Evolutionary conservation across 1,140 invertebrate genomes (phyloP).

Genomic region (Drosophila nigromelanica): DNA sequence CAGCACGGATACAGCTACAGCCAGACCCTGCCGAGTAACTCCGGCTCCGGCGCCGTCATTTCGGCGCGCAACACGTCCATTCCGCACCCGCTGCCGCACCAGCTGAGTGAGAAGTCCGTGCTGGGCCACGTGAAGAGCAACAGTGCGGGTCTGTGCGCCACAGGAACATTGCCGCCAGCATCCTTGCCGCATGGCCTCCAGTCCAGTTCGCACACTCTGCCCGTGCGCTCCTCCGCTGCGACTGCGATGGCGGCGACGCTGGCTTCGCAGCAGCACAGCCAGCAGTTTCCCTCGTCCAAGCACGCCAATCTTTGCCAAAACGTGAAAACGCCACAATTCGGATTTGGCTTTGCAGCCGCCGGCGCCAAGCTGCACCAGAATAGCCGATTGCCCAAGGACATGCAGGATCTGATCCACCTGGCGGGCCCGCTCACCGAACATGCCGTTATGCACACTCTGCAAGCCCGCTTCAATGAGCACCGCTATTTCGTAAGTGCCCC

Average conservation of each 20-base stretch:
- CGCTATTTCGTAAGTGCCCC: slow-evolving; percentile 93
- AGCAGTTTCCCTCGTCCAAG: slow-evolving; percentile 60
- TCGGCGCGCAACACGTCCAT: slow-evolving; percentile 81
- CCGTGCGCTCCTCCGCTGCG: slow-evolving; percentile 59
- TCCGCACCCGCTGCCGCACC: slow-evolving; percentile 79
- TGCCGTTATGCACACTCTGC: slow-evolving; percentile 94
- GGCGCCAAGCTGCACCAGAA: slow-evolving; percentile 31
- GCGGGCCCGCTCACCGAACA: slow-evolving; percentile 96
- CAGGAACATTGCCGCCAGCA: slow-evolving; percentile 2
- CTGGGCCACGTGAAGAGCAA: slow-evolving; percentile 45
- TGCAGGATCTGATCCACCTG: slow-evolving; percentile 96
- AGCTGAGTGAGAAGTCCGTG: slow-evolving; percentile 64
- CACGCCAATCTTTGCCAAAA: slow-evolving; percentile 74
- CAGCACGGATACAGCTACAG: slow-evolving; percentile 59
- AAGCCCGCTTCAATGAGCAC: slow-evolving; percentile 93
- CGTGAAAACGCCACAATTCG: slow-evolving; percentile 71
- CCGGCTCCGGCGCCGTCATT: slow-evolving; percentile 52
- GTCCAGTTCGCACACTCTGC: slow-evolving; percentile 58
- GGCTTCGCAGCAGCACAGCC: slow-evolving; percentile 30
- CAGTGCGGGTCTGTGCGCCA: slow-evolving; percentile 6
- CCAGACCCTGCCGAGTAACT: slow-evolving; percentile 60
- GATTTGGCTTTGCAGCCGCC: slow-evolving; percentile 50
- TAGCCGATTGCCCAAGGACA: slow-evolving; percentile 79
- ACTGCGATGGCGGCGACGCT: slow-evolving; percentile 19
- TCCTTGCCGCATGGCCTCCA: slow-evolving; percentile 14